A percentile compares a stretch with the other conserved stretches of the same genome.
Evolutionary conservation across 2,113 vertebrate genomes (phyloP).

Genomic region (Pogona vitticeps): DNA sequence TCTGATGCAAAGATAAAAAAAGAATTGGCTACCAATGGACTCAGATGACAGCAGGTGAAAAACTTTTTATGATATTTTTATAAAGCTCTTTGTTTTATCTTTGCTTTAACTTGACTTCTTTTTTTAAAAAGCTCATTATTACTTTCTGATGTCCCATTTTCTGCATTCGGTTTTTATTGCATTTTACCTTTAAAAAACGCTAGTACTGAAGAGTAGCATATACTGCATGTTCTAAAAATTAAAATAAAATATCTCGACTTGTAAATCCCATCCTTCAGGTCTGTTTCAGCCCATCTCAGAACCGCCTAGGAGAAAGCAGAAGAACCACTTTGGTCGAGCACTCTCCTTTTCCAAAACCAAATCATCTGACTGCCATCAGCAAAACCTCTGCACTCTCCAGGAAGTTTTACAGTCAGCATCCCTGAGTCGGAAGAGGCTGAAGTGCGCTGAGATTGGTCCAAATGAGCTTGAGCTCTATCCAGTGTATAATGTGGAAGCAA

Average conservation of each 20-base stretch:
- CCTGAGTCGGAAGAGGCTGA: slow-evolving; percentile 59
- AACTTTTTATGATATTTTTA: too few relatives aligned
- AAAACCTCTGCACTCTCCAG: slow-evolving; percentile 67
- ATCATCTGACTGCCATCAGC: slow-evolving; percentile 64
- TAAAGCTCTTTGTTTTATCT: not conserved
- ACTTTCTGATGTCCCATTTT: not conserved
- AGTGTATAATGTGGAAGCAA: slow-evolving; percentile 79
- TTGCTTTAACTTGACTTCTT: not conserved
- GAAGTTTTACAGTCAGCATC: slow-evolving; percentile 74
- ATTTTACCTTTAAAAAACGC: not conserved
- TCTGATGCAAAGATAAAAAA: too few relatives aligned
- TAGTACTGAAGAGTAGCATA: not conserved
- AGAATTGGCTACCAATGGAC: too few relatives aligned
- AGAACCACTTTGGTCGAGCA: slow-evolving; percentile 60
- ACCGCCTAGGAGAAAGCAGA: slow-evolving; percentile 59
- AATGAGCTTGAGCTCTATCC: slow-evolving; percentile 73
- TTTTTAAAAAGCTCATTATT: not conserved
- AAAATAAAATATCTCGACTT: not conserved
- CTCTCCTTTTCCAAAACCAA: slow-evolving; percentile 69
- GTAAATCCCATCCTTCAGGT: slow-evolving; percentile 67
- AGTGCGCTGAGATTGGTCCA: slow-evolving; percentile 53
- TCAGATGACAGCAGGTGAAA: too few relatives aligned
- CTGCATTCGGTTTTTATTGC: not conserved
- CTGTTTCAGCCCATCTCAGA: slow-evolving; percentile 75
- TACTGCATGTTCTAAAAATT: not conserved